Percentiles rank a stretch among this genome's conserved stretches.
phyloP scores from a whole-genome alignment of 2,888 invertebrate species.

The Sphaerophoria rueppellii region DNA sequence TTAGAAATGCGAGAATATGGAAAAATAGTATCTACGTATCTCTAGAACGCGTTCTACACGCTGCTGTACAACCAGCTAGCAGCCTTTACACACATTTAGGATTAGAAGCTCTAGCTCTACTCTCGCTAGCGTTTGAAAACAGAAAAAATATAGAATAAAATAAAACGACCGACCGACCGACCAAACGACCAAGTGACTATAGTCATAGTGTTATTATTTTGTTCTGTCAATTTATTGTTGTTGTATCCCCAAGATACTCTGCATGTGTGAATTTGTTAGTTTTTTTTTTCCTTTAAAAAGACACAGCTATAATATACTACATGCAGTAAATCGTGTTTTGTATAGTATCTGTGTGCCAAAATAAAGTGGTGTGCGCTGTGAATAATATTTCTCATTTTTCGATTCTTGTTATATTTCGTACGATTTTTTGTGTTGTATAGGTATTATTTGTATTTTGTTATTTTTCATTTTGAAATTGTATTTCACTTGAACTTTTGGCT shows the following conservation, averaged over 20 bases:
- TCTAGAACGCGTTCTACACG: slow-evolving; percentile 43
- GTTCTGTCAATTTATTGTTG: slow-evolving; percentile 22
- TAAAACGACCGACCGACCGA: slow-evolving; percentile 26
- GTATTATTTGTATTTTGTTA: slow-evolving; percentile 41
- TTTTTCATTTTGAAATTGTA: slow-evolving; percentile 55
- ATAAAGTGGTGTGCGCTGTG: slow-evolving; percentile 53
- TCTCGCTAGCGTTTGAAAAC: slow-evolving; percentile 4
- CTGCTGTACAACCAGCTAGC: not conserved
- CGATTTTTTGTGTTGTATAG: slow-evolving; percentile 46
- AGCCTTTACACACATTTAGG: slow-evolving; percentile 42
- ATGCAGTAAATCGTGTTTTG: not conserved
- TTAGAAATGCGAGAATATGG: slow-evolving; percentile 57
- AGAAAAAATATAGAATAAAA: too few relatives aligned
- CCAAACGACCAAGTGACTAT: slow-evolving; percentile 20
- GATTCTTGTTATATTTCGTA: slow-evolving; percentile 69
- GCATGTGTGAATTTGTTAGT: slow-evolving; percentile 57
- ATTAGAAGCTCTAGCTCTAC: slow-evolving; percentile 52
- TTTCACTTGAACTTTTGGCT: slow-evolving; percentile 73
- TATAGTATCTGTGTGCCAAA: slow-evolving; percentile 30
- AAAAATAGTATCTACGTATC: slow-evolving; percentile 59
- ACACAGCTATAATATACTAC: slow-evolving; percentile 46
- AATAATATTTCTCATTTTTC: slow-evolving; percentile 42
- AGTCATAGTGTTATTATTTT: slow-evolving; percentile 25
- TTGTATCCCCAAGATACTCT: slow-evolving; percentile 32
- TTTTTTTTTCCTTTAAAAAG: slow-evolving; percentile 44